A percentile compares a stretch with the other conserved stretches of the same genome.
These are phyloP conservation scores for Neoniphon sammara DNA, from an alignment of 2,797 vertebrate species.

Conservation along the genomic window DNA sequence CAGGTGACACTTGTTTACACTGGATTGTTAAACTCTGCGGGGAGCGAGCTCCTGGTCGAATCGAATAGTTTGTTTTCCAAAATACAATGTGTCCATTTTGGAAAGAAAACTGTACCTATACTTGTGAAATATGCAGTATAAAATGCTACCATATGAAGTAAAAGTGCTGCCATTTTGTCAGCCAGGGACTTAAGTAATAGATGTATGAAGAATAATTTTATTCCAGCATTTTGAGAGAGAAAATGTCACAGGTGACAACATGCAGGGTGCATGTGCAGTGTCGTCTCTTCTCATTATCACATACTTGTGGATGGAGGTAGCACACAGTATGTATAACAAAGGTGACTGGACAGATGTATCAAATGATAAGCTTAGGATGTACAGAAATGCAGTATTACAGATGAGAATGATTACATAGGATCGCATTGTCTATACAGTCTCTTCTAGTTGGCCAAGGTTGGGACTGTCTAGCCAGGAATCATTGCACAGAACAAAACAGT, in stretches of 20 bases:
- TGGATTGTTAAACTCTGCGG: neutral
- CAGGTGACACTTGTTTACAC: conserved; percentile 1
- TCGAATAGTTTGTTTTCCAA: neutral
- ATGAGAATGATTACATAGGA: too few species aligned
- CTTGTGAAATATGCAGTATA: too few species aligned
- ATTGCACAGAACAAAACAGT: neutral
- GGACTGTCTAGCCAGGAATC: conserved; percentile 1
- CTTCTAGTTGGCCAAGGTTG: neutral
- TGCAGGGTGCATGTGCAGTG: neutral
- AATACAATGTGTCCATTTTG: neutral
- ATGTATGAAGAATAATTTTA: too few species aligned
- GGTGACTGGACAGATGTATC: neutral
- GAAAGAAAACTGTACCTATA: too few species aligned
- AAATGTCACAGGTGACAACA: neutral
- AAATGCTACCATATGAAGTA: too few species aligned
- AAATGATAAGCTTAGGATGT: too few species aligned
- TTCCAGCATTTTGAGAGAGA: too few species aligned
- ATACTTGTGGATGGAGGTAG: neutral
- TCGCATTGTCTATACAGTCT: too few species aligned
- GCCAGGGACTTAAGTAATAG: too few species aligned
- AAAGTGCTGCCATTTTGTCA: too few species aligned
- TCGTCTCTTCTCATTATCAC: neutral
- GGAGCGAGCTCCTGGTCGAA: neutral
- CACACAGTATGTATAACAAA: neutral
- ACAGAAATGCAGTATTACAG: neutral